A percentile compares a stretch with the other conserved stretches of the same genome.
These are phyloP conservation scores for Chouioia cunea DNA, from an alignment of 2,888 invertebrate genomes.

Conservation along the genomic window DNA sequence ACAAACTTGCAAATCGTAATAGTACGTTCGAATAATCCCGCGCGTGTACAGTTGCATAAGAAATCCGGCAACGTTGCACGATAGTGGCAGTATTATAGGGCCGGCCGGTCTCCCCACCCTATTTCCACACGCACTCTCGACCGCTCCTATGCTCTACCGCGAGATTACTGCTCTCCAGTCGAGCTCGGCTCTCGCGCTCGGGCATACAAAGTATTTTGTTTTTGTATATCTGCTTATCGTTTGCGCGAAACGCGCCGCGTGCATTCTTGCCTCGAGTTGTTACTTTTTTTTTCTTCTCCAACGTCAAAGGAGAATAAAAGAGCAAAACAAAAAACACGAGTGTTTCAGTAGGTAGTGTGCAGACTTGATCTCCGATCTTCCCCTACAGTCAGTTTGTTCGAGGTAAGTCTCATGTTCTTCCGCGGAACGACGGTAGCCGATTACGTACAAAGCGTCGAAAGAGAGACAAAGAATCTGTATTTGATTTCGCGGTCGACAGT, in stretches of 20 bases:
- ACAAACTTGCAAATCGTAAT: no score
- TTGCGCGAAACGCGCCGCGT: neutral
- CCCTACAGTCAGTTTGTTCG: conserved; percentile 16
- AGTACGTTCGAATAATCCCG: no score
- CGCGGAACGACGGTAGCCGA: conserved; percentile 47
- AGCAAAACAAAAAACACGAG: no score
- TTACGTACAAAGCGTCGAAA: neutral
- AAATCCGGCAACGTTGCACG: no score
- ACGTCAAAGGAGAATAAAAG: no score
- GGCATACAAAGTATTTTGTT: conserved; percentile 39
- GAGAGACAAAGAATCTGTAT: conserved; percentile 8
- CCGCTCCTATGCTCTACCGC: neutral
- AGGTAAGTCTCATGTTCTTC: conserved; percentile 54
- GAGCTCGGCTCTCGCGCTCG: conserved; percentile 58
- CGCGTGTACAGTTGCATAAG: no score
- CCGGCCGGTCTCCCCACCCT: no score
- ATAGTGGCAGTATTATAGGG: no score
- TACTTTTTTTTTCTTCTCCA: no score
- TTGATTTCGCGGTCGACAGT: no score
- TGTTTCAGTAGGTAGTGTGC: no score
- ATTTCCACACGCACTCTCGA: neutral
- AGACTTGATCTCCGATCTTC: no score
- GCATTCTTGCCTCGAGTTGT: neutral
- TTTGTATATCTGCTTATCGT: neutral
- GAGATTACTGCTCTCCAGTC: conserved; percentile 52